Conservation (phyloP, 2,888 invertebrate genomes). For the Heliconius hortense region DNA sequence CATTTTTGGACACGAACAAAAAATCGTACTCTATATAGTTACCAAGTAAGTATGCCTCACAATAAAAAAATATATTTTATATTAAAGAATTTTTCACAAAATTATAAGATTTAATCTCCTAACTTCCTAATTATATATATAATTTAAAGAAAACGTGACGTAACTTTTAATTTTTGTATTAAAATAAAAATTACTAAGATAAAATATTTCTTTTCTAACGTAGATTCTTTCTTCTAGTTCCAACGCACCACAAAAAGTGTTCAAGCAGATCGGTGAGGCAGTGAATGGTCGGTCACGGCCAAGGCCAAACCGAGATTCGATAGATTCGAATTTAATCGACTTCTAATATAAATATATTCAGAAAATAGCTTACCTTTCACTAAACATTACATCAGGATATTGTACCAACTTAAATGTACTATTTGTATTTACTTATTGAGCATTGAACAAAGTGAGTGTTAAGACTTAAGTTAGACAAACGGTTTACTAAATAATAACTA, state of each 20-base stretch:
- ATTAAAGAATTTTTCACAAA: no score
- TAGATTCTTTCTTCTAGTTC: conserved; percentile 1
- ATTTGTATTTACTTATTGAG: conserved; percentile 40
- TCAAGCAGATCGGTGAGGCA: conserved; percentile 67
- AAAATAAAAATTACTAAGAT: background rate
- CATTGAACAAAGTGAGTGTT: conserved; percentile 38
- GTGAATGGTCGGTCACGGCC: conserved; percentile 78
- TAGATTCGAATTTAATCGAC: conserved; percentile 51
- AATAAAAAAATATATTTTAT: no score
- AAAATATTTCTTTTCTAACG: background rate
- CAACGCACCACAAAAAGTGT: conserved; percentile 48
- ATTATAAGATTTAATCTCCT: no score
- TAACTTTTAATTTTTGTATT: background rate
- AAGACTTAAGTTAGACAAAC: conserved; percentile 38
- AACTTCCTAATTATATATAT: no score
- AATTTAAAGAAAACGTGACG: no score
- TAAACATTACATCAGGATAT: conserved; percentile 49
- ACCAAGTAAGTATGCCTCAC: no score
- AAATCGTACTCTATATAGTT: no score
- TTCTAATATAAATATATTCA: conserved; percentile 51
- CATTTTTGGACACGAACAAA: no score
- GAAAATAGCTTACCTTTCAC: conserved; percentile 55
- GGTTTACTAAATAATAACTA: conserved; percentile 42
- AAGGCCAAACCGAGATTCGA: conserved; percentile 67
- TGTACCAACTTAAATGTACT: conserved; percentile 44